A percentile compares a stretch with the other conserved stretches of the same genome.
These are phyloP conservation scores for Agapostemon virescens DNA, from an alignment of 2,888 invertebrate genomes.

Conservation along the genomic window DNA sequence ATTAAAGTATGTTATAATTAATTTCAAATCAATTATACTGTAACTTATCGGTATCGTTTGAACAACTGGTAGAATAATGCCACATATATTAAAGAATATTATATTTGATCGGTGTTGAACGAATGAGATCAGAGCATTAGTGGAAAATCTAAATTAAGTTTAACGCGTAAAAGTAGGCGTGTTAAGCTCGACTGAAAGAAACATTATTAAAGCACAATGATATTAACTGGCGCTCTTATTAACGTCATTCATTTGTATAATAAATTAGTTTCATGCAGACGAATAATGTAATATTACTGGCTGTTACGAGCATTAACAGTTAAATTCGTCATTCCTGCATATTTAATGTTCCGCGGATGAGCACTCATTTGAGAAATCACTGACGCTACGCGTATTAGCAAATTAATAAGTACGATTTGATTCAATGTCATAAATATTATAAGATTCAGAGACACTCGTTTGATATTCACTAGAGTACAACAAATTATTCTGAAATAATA, in stretches of 20 bases:
- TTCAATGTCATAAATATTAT: neutral
- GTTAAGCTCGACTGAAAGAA: neutral
- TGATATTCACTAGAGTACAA: neutral
- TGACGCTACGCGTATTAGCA: neutral
- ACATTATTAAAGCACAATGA: neutral
- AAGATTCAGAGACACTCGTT: neutral
- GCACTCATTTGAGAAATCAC: neutral
- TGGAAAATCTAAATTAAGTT: neutral
- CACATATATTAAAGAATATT: too few species aligned
- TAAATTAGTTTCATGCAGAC: conserved; percentile 13
- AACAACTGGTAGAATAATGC: too few species aligned
- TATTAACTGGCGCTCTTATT: neutral
- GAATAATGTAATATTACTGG: neutral
- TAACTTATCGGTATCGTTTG: too few species aligned
- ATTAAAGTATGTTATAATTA: too few species aligned
- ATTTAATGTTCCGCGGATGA: neutral
- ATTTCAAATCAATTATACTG: too few species aligned
- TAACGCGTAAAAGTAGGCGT: neutral
- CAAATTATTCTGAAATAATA: neutral
- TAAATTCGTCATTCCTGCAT: neutral
- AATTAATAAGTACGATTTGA: neutral
- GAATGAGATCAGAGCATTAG: too few species aligned
- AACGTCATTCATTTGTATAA: conserved; percentile 29
- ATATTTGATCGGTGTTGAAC: too few species aligned
- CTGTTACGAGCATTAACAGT: conserved; percentile 15